A percentile compares a stretch with the other conserved stretches of the same genome.
phyloP scores from a whole-genome alignment of 2,113 vertebrate genomes.

The Sporophila hypoxantha region DNA sequence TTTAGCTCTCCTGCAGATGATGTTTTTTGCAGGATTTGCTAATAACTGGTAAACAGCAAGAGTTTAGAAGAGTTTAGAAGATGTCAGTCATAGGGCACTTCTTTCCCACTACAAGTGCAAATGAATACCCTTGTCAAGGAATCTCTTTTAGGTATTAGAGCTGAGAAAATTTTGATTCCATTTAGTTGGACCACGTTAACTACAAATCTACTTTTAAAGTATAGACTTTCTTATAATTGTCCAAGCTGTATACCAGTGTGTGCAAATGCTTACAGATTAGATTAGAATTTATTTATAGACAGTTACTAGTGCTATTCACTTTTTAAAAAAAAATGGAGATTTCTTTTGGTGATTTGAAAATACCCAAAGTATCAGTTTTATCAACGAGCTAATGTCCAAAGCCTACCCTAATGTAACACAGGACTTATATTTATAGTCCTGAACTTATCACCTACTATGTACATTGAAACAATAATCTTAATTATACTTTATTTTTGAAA shows the following conservation, averaged over 20 bases:
- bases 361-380: not conserved
- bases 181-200: not conserved
- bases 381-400: not conserved
- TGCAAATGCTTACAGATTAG: not conserved
- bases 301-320: not conserved
- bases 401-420: rapidly evolving
- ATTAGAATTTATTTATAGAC: not conserved
- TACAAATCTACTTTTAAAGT: not conserved
- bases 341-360: not conserved
- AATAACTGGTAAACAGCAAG: not conserved
- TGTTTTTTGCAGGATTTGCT: not conserved
- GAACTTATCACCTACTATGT: not conserved
- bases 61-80: not conserved
- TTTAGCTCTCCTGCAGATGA: not conserved
- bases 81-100: not conserved
- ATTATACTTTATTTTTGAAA: not conserved
- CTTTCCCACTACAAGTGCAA: not conserved
- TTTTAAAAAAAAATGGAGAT: not conserved
- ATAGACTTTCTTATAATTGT: not conserved
- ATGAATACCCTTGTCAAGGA: not conserved
- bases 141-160: not conserved
- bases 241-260: not conserved
- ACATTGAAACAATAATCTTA: not conserved
- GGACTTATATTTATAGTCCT: not conserved
- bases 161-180: not conserved